Percentiles rank a stretch among this genome's conserved stretches.
These are phyloP conservation scores for Rhinolophus sinicus DNA, from an alignment of 2,113 vertebrate species.

Conservation along the genomic window DNA sequence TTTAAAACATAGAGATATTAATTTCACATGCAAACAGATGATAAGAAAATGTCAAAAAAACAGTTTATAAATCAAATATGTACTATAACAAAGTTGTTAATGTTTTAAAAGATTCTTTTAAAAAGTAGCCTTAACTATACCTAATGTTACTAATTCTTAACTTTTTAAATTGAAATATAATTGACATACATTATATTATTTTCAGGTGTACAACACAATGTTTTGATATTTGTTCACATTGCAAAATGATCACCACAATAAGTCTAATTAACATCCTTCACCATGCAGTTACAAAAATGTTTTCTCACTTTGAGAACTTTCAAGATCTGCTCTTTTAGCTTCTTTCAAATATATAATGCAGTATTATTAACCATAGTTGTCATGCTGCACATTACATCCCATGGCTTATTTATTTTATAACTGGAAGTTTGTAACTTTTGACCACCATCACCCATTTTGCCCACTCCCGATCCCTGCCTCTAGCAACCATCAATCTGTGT, in stretches of 20 bases:
- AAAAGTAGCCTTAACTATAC: background rate
- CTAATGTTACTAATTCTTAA: background rate
- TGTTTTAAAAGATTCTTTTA: constrained; percentile 36
- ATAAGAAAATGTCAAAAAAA: constrained; percentile 39
- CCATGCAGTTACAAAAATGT: background rate
- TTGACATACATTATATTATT: background rate
- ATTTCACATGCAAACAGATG: constrained; percentile 60
- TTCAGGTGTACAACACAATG: background rate
- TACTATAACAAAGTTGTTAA: constrained; percentile 13
- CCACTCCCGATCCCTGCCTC: background rate
- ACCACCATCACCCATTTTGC: background rate
- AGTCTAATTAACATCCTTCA: background rate
- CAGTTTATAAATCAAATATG: background rate
- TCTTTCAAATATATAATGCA: background rate
- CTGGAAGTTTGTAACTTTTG: background rate
- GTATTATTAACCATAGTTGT: background rate
- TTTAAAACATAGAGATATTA: constrained; percentile 58
- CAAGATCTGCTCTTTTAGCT: background rate
- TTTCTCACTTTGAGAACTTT: background rate
- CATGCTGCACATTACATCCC: background rate
- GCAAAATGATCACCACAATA: background rate
- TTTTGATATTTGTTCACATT: background rate
- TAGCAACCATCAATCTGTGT: background rate
- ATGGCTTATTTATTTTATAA: background rate
- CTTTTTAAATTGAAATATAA: background rate